These are phyloP conservation scores for Neria commutata DNA, from an alignment of 2,888 invertebrate species.

Conservation along the genomic window DNA sequence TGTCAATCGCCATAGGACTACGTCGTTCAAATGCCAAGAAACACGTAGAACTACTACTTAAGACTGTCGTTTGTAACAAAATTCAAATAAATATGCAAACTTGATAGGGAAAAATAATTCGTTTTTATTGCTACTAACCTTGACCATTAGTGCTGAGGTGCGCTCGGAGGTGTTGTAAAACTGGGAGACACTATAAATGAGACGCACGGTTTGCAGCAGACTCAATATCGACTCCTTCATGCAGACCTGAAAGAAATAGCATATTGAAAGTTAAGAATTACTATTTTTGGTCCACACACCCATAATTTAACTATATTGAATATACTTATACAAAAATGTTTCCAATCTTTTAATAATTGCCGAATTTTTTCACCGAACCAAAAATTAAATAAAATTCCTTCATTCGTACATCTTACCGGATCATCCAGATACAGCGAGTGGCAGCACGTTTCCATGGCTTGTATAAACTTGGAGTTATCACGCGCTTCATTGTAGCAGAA, in stretches of 20 bases:
- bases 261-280: too few relatives aligned
- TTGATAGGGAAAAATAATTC: neutral
- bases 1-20: neutral
- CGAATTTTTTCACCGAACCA: neutral
- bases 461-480: constrained; percentile 94
- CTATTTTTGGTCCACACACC: too few relatives aligned
- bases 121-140: constrained; percentile 66
- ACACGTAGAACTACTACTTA: neutral
- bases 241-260: constrained; percentile 63
- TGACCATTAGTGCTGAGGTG: constrained; percentile 94
- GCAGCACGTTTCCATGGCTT: constrained; percentile 92
- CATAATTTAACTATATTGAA: too few relatives aligned
- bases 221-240: constrained; percentile 91
- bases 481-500: constrained; percentile 95
- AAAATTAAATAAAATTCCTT: constrained; percentile 45
- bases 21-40: neutral
- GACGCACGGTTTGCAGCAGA: constrained; percentile 85
- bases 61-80: neutral
- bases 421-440: constrained; percentile 91
- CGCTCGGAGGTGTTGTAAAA: constrained; percentile 97
- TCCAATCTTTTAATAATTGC: too few relatives aligned
- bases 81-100: too few relatives aligned
- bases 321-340: too few relatives aligned
- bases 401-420: too few relatives aligned
- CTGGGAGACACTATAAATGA: constrained; percentile 93